Percentiles rank a stretch among this genome's conserved stretches.
Evolutionary conservation across 2,113 vertebrate species (phyloP).

Genomic region (Notarius lentiginosus): DNA sequence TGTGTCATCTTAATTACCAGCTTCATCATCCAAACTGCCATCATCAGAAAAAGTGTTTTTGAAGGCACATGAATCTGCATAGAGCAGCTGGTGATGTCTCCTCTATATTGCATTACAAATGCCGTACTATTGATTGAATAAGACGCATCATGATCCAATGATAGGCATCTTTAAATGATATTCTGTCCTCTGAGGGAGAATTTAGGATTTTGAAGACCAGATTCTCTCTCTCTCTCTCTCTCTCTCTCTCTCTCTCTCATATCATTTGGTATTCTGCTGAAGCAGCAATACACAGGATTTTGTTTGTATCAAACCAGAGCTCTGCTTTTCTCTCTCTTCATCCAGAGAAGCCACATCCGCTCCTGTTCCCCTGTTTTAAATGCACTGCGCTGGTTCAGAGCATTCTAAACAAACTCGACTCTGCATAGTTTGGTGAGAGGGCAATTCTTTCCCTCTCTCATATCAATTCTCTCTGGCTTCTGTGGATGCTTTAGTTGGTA

Average conservation of each 20-base stretch:
- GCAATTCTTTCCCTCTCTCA: conserved; percentile 5
- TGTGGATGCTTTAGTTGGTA: background rate
- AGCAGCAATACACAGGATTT: conserved; percentile 61
- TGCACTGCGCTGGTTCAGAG: conserved; percentile 36
- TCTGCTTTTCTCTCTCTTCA: conserved; percentile 35
- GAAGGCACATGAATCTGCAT: conserved; percentile 11
- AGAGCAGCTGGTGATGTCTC: conserved; percentile 2
- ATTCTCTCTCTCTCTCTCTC: background rate
- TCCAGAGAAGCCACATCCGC: conserved; percentile 53
- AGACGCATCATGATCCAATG: background rate
- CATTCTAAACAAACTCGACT: conserved; percentile 40
- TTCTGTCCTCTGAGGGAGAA: background rate
- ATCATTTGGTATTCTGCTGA: conserved; percentile 61
- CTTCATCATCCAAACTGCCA: conserved; percentile 12
- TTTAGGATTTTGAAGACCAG: background rate
- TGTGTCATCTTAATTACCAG: conserved; percentile 39
- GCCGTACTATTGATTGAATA: background rate
- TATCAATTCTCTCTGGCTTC: conserved; percentile 6
- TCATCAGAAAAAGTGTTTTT: conserved; percentile 33
- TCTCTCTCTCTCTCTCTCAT: background rate
- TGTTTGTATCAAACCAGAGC: conserved; percentile 55
- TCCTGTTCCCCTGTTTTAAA: conserved; percentile 46
- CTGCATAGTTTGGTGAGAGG: background rate
- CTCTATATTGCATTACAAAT: conserved; percentile 29
- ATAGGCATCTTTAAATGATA: background rate